These are phyloP conservation scores for Arenaria interpres DNA, from an alignment of 2,113 vertebrate genomes.

Conservation along the genomic window DNA sequence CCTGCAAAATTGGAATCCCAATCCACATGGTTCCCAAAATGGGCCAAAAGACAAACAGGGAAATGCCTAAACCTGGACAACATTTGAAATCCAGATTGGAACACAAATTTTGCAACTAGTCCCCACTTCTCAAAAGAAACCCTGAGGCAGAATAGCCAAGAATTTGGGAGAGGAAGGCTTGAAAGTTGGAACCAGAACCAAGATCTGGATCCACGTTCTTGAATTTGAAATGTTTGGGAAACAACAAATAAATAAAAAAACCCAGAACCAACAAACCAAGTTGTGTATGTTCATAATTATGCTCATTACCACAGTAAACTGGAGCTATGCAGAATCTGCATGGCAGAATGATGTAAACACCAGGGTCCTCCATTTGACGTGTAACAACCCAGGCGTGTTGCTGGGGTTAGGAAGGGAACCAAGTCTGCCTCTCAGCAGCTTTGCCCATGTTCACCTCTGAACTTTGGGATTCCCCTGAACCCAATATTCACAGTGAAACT, in stretches of 20 bases:
- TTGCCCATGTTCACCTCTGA: slow-evolving; percentile 33
- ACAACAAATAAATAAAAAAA: not conserved
- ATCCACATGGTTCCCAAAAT: not conserved
- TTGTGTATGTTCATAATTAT: not conserved
- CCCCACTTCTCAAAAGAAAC: not conserved
- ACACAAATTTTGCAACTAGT: slow-evolving; percentile 36
- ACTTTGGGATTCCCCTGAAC: slow-evolving; percentile 40
- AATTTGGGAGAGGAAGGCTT: slow-evolving; percentile 1
- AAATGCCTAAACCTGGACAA: not conserved
- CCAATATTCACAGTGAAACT: slow-evolving; percentile 46
- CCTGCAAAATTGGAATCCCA: slow-evolving; percentile 27
- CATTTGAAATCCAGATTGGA: not conserved
- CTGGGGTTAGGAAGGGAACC: not conserved
- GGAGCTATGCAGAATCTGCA: not conserved
- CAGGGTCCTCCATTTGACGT: not conserved
- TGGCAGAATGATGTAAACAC: not conserved
- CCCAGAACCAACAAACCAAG: not conserved
- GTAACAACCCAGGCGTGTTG: not conserved
- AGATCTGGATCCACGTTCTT: not conserved
- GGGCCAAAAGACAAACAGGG: not conserved
- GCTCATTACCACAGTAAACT: not conserved
- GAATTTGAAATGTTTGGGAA: not conserved
- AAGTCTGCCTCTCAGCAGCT: not conserved
- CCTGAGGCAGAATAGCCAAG: not conserved
- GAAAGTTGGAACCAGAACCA: not conserved